Evolutionary conservation across 30 jellyfish, hydroid and myxozoan species (phyloP).

Genomic region (Hydra vulgaris): DNA sequence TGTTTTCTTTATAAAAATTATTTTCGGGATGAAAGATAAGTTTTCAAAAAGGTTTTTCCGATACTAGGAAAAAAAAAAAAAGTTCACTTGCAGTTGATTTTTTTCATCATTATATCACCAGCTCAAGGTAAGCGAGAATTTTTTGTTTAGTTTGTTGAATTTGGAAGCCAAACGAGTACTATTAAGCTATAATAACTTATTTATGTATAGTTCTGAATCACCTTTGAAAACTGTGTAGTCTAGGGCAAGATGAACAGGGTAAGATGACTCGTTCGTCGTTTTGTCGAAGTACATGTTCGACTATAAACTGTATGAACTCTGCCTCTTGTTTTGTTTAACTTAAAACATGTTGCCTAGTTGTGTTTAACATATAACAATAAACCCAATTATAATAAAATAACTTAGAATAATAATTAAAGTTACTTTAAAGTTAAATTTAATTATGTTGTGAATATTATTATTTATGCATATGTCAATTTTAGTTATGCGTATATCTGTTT

Average conservation of each 20-base stretch:
- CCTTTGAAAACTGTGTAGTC: too few species aligned
- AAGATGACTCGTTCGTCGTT: neutral
- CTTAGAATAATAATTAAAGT: neutral
- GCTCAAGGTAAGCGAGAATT: neutral
- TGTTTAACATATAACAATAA: neutral
- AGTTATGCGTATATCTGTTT: neutral
- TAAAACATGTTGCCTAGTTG: neutral
- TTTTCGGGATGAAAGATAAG: neutral
- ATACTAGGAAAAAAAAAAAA: neutral
- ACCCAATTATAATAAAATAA: neutral
- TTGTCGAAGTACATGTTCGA: neutral
- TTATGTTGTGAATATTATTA: neutral
- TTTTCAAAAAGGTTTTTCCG: neutral
- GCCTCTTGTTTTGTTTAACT: neutral
- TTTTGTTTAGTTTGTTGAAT: neutral
- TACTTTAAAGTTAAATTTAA: neutral
- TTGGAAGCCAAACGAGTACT: neutral
- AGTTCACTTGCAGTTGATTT: neutral
- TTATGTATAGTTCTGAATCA: neutral
- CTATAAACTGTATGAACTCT: neutral
- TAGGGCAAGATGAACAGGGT: neutral
- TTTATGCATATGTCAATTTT: neutral
- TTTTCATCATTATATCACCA: neutral
- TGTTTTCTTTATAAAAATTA: neutral
- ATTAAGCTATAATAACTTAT: neutral